A percentile compares a stretch with the other conserved stretches of the same genome.
Conservation (phyloP, 2,888 invertebrate species). For the Caenorhabditis angaria region DNA sequence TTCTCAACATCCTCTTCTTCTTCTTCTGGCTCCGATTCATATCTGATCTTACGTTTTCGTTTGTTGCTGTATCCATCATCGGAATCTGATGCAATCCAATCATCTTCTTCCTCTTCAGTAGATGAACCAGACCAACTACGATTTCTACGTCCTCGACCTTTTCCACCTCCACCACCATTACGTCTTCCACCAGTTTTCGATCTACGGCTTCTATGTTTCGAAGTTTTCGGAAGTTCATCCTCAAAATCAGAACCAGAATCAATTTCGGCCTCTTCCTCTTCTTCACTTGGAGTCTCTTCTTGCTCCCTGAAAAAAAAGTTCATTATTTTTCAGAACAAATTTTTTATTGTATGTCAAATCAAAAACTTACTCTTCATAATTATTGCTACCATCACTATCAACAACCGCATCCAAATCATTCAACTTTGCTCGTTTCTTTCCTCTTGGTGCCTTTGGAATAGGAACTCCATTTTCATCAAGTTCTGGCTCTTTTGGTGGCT, state of each 20-base stretch:
- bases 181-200: neutral
- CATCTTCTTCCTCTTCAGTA: conserved; percentile 5
- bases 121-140: conserved; percentile 11
- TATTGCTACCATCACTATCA: conserved; percentile 43
- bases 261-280: neutral
- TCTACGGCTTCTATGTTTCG: neutral
- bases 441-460: conserved; percentile 10
- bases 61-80: conserved; percentile 5
- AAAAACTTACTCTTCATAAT: conserved; percentile 27
- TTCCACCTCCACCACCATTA: neutral
- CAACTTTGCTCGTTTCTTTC: conserved; percentile 22
- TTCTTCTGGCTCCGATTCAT: neutral
- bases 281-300: neutral
- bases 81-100: conserved; percentile 10
- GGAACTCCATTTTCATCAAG: conserved; percentile 78
- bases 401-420: conserved; percentile 45
- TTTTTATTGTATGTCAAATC: neutral
- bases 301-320: neutral
- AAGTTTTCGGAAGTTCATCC: conserved; percentile 4
- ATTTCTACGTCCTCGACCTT: conserved; percentile 3
- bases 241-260: conserved; percentile 16
- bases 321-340: neutral
- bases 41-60: neutral
- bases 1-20: conserved; percentile 5
- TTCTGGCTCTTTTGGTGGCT: conserved; percentile 78